Evolutionary conservation across 2,797 vertebrate species (phyloP), one percentile per base, ranked within the genome.

Genomic region (Pseudochirops cupreus): DNA sequence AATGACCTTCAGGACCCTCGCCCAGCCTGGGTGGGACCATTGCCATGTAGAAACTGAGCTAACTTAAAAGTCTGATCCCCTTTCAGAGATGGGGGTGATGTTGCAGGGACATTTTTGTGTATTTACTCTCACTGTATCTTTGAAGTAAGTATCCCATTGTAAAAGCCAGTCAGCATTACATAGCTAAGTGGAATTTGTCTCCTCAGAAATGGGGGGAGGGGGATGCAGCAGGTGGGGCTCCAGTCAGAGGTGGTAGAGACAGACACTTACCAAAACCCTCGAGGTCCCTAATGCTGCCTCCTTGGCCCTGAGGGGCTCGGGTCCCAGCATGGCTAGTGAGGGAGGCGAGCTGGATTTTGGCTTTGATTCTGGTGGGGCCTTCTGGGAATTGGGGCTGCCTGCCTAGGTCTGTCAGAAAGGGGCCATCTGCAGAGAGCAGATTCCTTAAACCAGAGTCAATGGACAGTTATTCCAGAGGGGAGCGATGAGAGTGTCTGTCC

Each of bases 381-480:
- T 95, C 59, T 39, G 58, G 92, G 52, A 91, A 28, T n/a, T 56
- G 39, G n/a, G 33, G 62, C 3, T 91, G 58, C 56, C 55, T 91
- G 53, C 62, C 1, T 54, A 21, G 28, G 39, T 39, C 52, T 50
- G 11, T 3, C 67, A 58, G 92, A 74, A 91, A 50, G 93, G 93
- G 95, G 74, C 21, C 74, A 74, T 56, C 3, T 62, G 87, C 33
- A 82, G 87, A 95, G n/a, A 18, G 46, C 93, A 56, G 21, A 52
- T 89, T 92, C 57, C 57, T 94, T 74, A 93, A 62, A 91, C 50
- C 46, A 93, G 50, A 74, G 59, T 93, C 56, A 74, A 0, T 39
- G n/a, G 57, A 56, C 94, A 28, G 57, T 95, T 91, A 90, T 90
- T 39, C 52, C 21, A 56, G 82, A 24, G 31, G 58, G 91, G 31